Evolutionary conservation across 2,797 vertebrate species (phyloP).

Genomic region (Pagetopsis macropterus): DNA sequence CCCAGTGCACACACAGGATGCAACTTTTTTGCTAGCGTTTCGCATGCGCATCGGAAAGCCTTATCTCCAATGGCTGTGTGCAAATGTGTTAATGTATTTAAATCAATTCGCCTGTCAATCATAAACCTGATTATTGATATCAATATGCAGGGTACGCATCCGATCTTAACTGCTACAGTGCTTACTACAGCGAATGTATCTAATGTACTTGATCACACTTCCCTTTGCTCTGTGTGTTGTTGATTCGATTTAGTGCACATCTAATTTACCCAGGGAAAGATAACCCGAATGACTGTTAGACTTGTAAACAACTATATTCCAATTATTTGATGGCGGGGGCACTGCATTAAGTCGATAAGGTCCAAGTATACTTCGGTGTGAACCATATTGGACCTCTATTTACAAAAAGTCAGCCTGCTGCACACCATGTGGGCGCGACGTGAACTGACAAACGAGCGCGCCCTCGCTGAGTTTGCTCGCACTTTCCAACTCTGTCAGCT

Average conservation of each 20-base stretch:
- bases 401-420: no score
- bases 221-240: background rate
- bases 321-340: no score
- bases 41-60: slow-evolving; percentile 41
- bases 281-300: no score
- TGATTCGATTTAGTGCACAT: background rate
- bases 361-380: no score
- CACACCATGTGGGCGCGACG: no score
- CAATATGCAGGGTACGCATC: background rate
- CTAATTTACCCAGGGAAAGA: background rate
- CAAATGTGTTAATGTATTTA: background rate
- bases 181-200: no score
- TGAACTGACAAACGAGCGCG: slow-evolving; percentile 13
- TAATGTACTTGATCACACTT: background rate
- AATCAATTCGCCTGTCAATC: background rate
- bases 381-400: no score
- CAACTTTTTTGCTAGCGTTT: slow-evolving; percentile 25
- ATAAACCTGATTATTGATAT: background rate
- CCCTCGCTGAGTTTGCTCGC: slow-evolving; percentile 33
- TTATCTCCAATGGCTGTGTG: background rate
- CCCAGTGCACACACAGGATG: slow-evolving; percentile 17
- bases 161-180: background rate
- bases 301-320: background rate
- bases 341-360: no score
- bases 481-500: slow-evolving; percentile 67